Base-by-base conservation (phyloP, 92 coral and sea anemone species). In the Porites lobata region DNA sequence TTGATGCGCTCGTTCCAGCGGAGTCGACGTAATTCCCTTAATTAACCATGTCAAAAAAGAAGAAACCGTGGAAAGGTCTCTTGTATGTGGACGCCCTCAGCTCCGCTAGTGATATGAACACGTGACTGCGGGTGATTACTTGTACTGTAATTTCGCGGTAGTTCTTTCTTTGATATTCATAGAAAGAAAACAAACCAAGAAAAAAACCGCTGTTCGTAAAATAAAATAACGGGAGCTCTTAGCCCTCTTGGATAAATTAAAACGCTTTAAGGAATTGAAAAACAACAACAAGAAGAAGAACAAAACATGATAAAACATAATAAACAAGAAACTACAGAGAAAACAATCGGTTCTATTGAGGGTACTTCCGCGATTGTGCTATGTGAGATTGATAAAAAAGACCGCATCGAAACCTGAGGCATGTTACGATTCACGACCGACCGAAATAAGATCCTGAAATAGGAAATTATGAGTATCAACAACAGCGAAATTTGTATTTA, bases 381-480 rank as follows among this genome's bases (percentile, higher is more conserved):
- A 56, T 52, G 57, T 11, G 22, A 24, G 56, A 54, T 20, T 15
- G 51, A 77, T 24, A 6, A 59, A 18, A 20, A 62, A 62, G 20
- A 4, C 68, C 24, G 68, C 58, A 77, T 57, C 51, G 52, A 24
- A 29, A 38, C 47, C 47, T 38, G 9, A 65, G 65, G 18, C 84
- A 38, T 79, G 84, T 64, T 64, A 32, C 7, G 47, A 19, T 65
- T 65, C 62, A 79, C 74, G 73, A 21, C 22, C 43, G 8, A 18
- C 63, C 50, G 73, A 69, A 69, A 29, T 69, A 69, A 32, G 18
- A 22, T 66, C 38, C 29, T 4, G 12, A 66, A 66, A 43, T 9
- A 62, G 72, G 83, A 78, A 78, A 38, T 38, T 38, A 62, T 61
- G 24, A 78, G 50, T 47, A n/a, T 38, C 59, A 64, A 47, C 20